Evolutionary conservation across 2,888 invertebrate genomes (phyloP).

Genomic region (Catocala fraxini): DNA sequence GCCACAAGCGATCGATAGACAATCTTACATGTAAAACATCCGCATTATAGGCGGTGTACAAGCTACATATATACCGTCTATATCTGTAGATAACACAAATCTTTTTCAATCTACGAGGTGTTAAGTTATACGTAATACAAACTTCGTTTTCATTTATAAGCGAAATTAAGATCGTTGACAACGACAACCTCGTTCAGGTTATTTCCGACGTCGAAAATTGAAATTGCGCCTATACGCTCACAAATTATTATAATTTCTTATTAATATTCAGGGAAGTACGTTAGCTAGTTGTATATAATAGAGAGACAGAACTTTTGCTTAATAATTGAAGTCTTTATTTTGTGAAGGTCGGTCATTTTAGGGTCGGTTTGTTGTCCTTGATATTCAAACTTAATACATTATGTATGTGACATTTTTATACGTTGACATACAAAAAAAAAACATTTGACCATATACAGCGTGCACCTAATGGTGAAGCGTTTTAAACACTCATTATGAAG

Average conservation of each 20-base stretch:
- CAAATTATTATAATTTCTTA: slow-evolving; percentile 41
- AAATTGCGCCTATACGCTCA: slow-evolving; percentile 41
- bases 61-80: no score
- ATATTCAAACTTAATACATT: no score
- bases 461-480: no score
- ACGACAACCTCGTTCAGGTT: background rate
- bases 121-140: slow-evolving; percentile 6
- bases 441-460: no score
- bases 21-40: no score
- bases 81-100: background rate
- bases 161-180: slow-evolving; percentile 20
- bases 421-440: no score
- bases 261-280: slow-evolving; percentile 50
- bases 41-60: no score
- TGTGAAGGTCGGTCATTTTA: background rate
- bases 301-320: slow-evolving; percentile 21
- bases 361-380: background rate
- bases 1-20: no score
- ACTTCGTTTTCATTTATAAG: slow-evolving; percentile 25
- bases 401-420: no score
- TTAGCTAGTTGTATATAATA: slow-evolving; percentile 16
- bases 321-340: slow-evolving; percentile 21
- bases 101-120: background rate
- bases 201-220: slow-evolving; percentile 30
- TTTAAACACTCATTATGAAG: no score